These are phyloP conservation scores for Tetranychus truncatus DNA, from an alignment of 2,888 invertebrate genomes.

Conservation along the genomic window DNA sequence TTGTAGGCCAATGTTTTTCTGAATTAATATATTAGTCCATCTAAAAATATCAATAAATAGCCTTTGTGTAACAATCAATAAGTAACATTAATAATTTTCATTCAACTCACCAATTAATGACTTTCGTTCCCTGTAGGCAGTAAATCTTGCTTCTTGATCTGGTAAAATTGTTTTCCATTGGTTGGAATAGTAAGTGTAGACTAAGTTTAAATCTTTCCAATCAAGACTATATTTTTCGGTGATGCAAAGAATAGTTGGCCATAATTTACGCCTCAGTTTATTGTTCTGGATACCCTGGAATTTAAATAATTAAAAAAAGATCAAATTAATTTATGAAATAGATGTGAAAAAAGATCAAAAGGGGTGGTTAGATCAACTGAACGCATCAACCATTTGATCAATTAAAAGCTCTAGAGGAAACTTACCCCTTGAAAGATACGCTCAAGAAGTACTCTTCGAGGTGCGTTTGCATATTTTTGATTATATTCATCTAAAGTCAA, in stretches of 20 bases:
- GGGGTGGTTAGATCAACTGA: neutral
- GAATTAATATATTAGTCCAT: neutral
- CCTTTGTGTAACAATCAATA: neutral
- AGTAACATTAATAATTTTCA: neutral
- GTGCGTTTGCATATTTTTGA: conserved; percentile 2
- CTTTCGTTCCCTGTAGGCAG: conserved; percentile 21
- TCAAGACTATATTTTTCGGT: conserved; percentile 9
- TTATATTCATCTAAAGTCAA: conserved; percentile 20
- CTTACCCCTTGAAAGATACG: conserved; percentile 21
- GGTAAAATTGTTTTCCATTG: conserved; percentile 23
- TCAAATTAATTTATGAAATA: neutral
- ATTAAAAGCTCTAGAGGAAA: neutral
- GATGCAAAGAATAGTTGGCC: conserved; percentile 21
- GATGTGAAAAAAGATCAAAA: neutral
- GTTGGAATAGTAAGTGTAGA: conserved; percentile 16
- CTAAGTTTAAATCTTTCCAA: conserved; percentile 18
- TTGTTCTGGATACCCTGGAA: neutral
- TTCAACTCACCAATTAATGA: conserved; percentile 16
- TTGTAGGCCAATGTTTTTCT: neutral
- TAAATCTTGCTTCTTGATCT: conserved; percentile 23
- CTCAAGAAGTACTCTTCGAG: conserved; percentile 12
- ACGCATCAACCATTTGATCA: neutral
- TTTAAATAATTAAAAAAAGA: neutral
- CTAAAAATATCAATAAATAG: neutral
- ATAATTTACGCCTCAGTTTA: conserved; percentile 12